Conservation (phyloP, 2,113 vertebrate genomes). For the Menidia beryllina region DNA sequence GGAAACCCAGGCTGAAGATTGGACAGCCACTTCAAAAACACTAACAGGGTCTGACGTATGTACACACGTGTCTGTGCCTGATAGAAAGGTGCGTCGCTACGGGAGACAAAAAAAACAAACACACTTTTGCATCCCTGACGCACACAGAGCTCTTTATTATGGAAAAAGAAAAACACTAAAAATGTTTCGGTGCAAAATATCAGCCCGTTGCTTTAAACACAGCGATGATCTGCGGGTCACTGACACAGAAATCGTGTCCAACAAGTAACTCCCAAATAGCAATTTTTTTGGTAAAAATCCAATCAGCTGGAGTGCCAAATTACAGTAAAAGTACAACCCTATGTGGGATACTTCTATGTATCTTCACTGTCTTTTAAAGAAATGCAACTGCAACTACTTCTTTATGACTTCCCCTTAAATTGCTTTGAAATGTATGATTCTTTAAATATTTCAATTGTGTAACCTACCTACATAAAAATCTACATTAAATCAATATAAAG, state of each 20-base stretch:
- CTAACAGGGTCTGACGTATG: constrained; percentile 59
- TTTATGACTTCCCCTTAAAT: too few species aligned
- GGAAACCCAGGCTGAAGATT: constrained; percentile 55
- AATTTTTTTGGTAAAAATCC: background rate
- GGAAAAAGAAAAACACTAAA: background rate
- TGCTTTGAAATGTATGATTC: too few species aligned
- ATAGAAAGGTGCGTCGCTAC: constrained; percentile 45
- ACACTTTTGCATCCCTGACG: constrained; percentile 5
- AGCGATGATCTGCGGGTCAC: background rate
- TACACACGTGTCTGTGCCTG: constrained; percentile 29
- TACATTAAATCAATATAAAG: too few species aligned
- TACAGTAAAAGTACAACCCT: background rate
- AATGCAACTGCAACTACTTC: too few species aligned
- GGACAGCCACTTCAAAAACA: constrained; percentile 45
- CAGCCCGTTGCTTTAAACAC: background rate
- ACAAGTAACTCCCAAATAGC: background rate
- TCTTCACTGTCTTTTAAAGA: background rate
- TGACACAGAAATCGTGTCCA: background rate
- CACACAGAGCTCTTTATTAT: background rate
- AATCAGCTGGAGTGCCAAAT: background rate
- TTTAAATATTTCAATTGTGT: too few species aligned
- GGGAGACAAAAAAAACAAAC: constrained; percentile 34
- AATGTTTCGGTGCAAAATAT: background rate
- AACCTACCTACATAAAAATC: too few species aligned
- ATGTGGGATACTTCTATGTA: too few species aligned